Base-by-base conservation (phyloP, 2,113 vertebrate genomes). In the Argyrosomus japonicus region DNA sequence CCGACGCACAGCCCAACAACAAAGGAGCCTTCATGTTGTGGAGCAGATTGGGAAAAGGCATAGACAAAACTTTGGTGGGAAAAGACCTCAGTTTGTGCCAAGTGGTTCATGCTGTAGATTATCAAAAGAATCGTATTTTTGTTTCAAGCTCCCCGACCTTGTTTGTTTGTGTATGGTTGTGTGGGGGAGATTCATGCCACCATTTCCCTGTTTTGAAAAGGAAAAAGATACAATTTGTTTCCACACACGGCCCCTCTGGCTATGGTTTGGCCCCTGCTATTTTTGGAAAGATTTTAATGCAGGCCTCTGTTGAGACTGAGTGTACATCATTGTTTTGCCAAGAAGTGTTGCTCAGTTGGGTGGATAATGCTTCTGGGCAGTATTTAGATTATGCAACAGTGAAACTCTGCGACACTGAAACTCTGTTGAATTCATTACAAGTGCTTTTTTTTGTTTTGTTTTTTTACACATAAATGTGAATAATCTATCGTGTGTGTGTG, bases 1-100 rank as follows among this genome's bases (percentile, higher is more conserved):
- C 93, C 89, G 81, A 94, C 88, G 92, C 93, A 87, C 82, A 93
- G 93, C 92, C 93, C 92, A 93, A 92, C 93, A 95, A 95, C 95
- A 95, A 95, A 95, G 93, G 87, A 83, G 92, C 92, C 90, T 93
- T 94, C 90, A 93, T 93, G 92, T 95, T 90, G 90, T 81, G 73
- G 91, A 92, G 88, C 85, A 73, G 86, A 92, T 92, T 87, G 85
- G 90, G 87, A 91, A 91, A 90, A 89, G 80, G 78, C 85, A 92
- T 84, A 91, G 86, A 92, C 91, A 91, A 89, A 93, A 93, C 89
- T 87, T 90, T 82, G 89, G 73, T 89, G 86, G 88, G 88, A 91
- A 89, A 86, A 89, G 84, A 81, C 56, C 77, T 78, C 64, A 4
- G 67, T 80, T 75, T 87, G 88, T 89, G 91, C 91, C 91, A 93